Evolutionary conservation across 2,888 invertebrate genomes (phyloP), one percentile per base, ranked within the genome.

Genomic region (Luperina nickerlii): DNA sequence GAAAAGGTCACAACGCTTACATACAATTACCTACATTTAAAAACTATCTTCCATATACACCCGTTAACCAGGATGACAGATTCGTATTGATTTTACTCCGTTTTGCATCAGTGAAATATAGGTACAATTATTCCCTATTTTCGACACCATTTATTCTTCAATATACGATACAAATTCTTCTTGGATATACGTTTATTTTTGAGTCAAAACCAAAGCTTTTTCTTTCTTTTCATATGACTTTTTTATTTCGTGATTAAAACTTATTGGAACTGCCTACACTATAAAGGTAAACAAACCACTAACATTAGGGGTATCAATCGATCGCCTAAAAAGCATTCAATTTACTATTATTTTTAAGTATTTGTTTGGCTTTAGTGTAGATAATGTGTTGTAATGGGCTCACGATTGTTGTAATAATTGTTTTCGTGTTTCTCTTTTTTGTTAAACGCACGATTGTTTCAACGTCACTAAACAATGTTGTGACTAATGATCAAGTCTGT

Each of bases 101-200:
- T 81, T 81, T 78, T n/a, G 80, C 65, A 87, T 86, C 87, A 86
- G 81, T 84, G 76, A 90, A 88, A 91, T 91, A 91, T 90, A 82
- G 84, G 78, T 76, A 82, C 85, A 81, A 83, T 87, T 85, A 84
- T 88, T 84, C 76, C 73, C 73, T 80, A 88, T 90, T 90, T 86
- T 87, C 74, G 76, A 82, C 80, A 77, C 74, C 81, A 88, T 91
- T 86, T 88, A 87, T 88, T 69, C 63, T 57, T 63, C 72, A 81
- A 83, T 63, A 78, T 60, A 65, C 32, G 70, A 79, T 63, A 69
- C 51, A 78, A 76, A 74, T 72, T 74, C 48, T 11, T 72, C 66
- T 48, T 77, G 63, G 48, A 71, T 54, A 51, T 24, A n/a, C 32
- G 48, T 70, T 68, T 76, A 74, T 67, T 80, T 79, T 81, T 72